phyloP scores from a whole-genome alignment of 2,113 vertebrate genomes.

The Epinephelus moara region DNA sequence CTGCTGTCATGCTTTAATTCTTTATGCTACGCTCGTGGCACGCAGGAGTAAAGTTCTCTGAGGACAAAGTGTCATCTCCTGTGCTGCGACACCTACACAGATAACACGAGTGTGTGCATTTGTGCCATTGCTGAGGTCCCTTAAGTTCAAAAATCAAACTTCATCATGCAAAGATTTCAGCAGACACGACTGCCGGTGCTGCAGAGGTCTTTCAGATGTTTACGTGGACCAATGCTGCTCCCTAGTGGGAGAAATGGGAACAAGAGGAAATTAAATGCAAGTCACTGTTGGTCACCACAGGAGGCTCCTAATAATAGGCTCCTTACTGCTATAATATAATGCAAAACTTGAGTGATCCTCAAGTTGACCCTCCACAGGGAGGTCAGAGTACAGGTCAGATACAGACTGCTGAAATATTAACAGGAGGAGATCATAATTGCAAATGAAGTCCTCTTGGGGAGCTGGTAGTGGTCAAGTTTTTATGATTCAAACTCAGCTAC shows the following conservation, averaged over 20 bases:
- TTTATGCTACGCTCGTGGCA: neutral
- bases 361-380: conserved; percentile 8
- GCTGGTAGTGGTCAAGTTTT: neutral
- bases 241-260: conserved; percentile 53
- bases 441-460: conserved; percentile 14
- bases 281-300: neutral
- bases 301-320: neutral
- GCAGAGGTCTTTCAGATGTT: neutral
- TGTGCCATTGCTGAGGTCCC: neutral
- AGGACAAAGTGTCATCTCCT: neutral
- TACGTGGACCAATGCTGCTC: conserved; percentile 55
- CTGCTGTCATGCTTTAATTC: conserved; percentile 29
- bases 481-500: neutral
- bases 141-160: neutral
- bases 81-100: neutral
- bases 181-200: neutral
- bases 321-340: conserved; percentile 26
- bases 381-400: conserved; percentile 22
- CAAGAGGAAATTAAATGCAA: neutral
- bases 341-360: conserved; percentile 24
- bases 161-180: neutral
- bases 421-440: conserved; percentile 8
- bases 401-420: conserved; percentile 36
- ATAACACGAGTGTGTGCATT: neutral
- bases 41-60: neutral